Percentiles rank a stretch among this genome's conserved stretches.
Conservation (phyloP, 2,797 vertebrate species). For the Rhinichthys osculus region DNA sequence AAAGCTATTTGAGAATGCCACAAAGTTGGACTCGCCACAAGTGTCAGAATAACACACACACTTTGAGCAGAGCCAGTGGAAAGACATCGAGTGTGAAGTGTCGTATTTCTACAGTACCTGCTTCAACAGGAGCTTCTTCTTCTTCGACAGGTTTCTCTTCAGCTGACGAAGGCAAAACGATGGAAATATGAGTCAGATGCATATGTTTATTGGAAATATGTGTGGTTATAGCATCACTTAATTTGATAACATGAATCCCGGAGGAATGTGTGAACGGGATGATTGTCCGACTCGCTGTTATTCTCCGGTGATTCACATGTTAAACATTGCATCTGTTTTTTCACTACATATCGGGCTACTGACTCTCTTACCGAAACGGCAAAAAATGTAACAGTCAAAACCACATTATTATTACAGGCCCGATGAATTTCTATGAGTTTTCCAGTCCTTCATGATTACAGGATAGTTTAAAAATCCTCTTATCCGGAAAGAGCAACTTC, state of each 20-base stretch:
- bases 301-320: neutral
- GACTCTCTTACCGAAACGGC: neutral
- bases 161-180: neutral
- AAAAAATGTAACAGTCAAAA: slow-evolving; percentile 5
- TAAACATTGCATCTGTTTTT: neutral
- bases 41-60: neutral
- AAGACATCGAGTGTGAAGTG: neutral
- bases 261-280: neutral
- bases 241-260: neutral
- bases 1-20: slow-evolving; percentile 3
- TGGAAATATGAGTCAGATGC: neutral
- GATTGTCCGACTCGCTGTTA: neutral
- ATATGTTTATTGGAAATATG: neutral
- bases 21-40: neutral
- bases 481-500: neutral
- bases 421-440: neutral
- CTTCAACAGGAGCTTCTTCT: neutral
- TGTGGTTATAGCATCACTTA: neutral
- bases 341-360: neutral
- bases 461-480: neutral
- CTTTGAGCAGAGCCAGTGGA: neutral
- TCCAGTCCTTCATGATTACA: slow-evolving; percentile 30
- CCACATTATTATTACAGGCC: slow-evolving; percentile 38
- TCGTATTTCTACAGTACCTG: neutral
- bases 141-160: neutral